Percentiles rank a stretch among this genome's conserved stretches.
These are phyloP conservation scores for Chaenogobius annularis DNA, from an alignment of 2,113 vertebrate genomes.

Conservation along the genomic window DNA sequence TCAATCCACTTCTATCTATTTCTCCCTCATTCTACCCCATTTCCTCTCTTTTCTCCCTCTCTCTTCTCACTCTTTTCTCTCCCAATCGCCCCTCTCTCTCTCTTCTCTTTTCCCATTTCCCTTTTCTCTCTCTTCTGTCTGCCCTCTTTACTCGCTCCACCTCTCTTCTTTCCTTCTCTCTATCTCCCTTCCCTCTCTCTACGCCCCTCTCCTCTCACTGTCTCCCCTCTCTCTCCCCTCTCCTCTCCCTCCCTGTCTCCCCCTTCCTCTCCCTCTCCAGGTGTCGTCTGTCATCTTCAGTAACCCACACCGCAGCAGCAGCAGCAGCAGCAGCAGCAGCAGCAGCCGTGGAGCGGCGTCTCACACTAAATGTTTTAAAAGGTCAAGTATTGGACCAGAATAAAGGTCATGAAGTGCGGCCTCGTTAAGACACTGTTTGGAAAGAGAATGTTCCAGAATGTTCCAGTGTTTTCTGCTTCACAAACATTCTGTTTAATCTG, in stretches of 20 bases:
- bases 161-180: background rate
- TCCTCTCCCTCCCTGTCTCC: background rate
- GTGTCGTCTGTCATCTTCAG: conserved; percentile 75
- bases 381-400: conserved; percentile 25
- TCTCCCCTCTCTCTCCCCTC: background rate
- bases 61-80: too few species aligned
- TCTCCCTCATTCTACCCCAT: too few species aligned
- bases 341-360: conserved; percentile 62
- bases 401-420: background rate
- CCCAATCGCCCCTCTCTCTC: too few species aligned
- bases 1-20: too few species aligned
- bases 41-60: too few species aligned
- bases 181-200: background rate
- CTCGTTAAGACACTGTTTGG: too few species aligned
- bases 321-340: conserved; percentile 66
- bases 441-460: too few species aligned
- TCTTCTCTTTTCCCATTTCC: too few species aligned
- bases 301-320: conserved; percentile 76
- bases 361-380: conserved; percentile 62
- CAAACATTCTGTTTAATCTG: too few species aligned
- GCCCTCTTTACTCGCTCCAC: background rate
- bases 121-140: background rate
- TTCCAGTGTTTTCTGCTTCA: too few species aligned
- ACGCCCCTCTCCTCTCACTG: background rate
- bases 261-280: conserved; percentile 10